These are phyloP conservation scores for Hippoglossus hippoglossus DNA, from an alignment of 2,797 vertebrate genomes.

Conservation along the genomic window DNA sequence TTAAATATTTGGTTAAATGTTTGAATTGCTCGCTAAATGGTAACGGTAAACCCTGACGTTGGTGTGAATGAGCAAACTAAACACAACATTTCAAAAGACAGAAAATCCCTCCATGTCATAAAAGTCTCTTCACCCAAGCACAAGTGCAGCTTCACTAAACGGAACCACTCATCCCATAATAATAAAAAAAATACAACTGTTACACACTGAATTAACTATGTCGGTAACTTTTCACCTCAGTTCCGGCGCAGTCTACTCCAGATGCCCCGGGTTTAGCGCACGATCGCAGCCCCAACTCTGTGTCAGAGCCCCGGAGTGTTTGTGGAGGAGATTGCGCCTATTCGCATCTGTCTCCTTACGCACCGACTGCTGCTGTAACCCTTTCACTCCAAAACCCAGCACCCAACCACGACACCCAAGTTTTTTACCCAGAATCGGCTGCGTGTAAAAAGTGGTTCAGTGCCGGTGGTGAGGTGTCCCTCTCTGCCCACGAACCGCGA, in stretches of 20 bases:
- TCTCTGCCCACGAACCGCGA: no score
- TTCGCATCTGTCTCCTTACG: conserved; percentile 72
- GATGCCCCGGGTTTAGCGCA: conserved; percentile 37
- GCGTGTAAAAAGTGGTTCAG: conserved; percentile 36
- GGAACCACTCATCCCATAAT: conserved; percentile 5
- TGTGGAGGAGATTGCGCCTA: conserved; percentile 62
- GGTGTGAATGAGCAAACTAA: neutral
- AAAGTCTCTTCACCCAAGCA: conserved; percentile 58
- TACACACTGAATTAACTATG: conserved; percentile 11
- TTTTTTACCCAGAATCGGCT: conserved; percentile 40
- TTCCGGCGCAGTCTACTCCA: conserved; percentile 50
- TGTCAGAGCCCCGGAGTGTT: conserved; percentile 56
- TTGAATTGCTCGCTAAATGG: neutral
- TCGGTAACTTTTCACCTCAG: conserved; percentile 64
- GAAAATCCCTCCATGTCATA: conserved; percentile 27
- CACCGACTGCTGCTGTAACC: conserved; percentile 79
- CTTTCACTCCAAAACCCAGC: conserved; percentile 77
- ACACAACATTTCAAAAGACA: neutral
- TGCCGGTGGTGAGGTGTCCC: neutral
- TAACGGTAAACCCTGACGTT: neutral
- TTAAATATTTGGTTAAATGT: neutral
- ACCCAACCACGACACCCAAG: conserved; percentile 51
- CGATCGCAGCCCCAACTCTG: conserved; percentile 62
- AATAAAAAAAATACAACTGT: neutral
- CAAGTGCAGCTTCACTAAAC: conserved; percentile 32